Percentiles rank a stretch among this genome's conserved stretches.
Conservation (phyloP, 2,888 invertebrate genomes). For the Athrips mouffetella region DNA sequence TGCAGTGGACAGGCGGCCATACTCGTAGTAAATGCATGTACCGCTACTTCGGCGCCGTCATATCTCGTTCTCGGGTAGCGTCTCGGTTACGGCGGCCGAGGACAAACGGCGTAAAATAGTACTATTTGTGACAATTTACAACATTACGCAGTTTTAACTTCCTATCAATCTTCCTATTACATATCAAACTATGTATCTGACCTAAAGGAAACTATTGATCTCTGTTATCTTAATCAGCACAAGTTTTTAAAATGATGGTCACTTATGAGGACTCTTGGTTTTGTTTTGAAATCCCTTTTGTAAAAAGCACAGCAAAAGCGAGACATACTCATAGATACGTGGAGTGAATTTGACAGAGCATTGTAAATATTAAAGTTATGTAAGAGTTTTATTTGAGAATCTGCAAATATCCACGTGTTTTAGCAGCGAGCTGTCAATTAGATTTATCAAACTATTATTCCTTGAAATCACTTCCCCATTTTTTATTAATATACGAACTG, state of each 20-base stretch:
- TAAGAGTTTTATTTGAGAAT: conserved; percentile 68
- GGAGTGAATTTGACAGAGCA: conserved; percentile 64
- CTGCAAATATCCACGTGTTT: conserved; percentile 69
- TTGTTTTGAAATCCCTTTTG: conserved; percentile 15
- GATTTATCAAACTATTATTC: conserved; percentile 69
- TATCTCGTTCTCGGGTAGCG: no score
- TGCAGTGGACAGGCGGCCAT: no score
- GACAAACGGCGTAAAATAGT: no score
- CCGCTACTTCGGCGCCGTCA: no score
- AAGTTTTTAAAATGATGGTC: conserved; percentile 42
- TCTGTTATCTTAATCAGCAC: conserved; percentile 39
- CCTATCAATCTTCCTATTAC: conserved; percentile 43
- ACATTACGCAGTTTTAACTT: no score
- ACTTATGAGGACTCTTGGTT: conserved; percentile 28
- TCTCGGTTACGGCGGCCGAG: no score
- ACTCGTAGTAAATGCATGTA: no score
- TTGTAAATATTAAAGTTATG: conserved; percentile 73
- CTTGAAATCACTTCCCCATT: conserved; percentile 63
- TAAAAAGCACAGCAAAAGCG: conserved; percentile 57
- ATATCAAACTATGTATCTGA: conserved; percentile 64
- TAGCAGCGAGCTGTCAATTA: conserved; percentile 73
- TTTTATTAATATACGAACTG: conserved; percentile 52
- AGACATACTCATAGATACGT: conserved; percentile 67
- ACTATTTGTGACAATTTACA: no score
- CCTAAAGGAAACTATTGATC: conserved; percentile 48